Evolutionary conservation across 1,140 invertebrate genomes (phyloP), one percentile per base, ranked within the genome.

Genomic region (Mercenaria mercenaria): DNA sequence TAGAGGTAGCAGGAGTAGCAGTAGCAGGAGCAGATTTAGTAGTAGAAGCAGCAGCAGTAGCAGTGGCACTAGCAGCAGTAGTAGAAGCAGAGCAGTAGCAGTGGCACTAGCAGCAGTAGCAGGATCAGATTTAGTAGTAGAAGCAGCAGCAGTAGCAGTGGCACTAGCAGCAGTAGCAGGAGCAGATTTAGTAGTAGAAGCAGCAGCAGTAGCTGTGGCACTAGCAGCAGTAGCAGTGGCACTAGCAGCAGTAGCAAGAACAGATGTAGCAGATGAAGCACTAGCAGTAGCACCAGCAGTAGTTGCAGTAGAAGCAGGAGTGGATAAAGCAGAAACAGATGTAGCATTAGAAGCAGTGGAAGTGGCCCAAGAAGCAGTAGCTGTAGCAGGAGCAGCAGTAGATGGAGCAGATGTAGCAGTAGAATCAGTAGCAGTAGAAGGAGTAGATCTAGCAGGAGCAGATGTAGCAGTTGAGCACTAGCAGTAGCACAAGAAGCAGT

Each of bases 391-490:
- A 29, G 39, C 39, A 32, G 56, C 64, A 41, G 47, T 83, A 26
- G 50, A 64, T 15, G 43, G 41, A 23, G 37, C 83, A n/a, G n/a
- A 8, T 18, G n/a, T 34, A 41, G 39, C 56, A 50, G 39, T 41
- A 34, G 26, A 83, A 41, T 23, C 83, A 43, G 64, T 82, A 34
- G n/a, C 43, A 37, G 39, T 34, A 64, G 41, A 34, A 64, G 41
- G 83, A 64, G 43, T 81, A 56, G 64, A 32, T 32, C 11, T 74
- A 74, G 29, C 3, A 74, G 37, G 4, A 74, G 69, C 32, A 74
- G 69, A 8, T 15, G 72, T 84, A 43, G 74, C 13, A 84, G 85
- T 23, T 32, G 56, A n/a, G n/a, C n/a, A n/a, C n/a, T n/a, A 43
- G 76, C 8, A 50, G 85, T 43, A 50, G 85, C 18, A 50, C 76